Evolutionary conservation across 1,140 invertebrate species (phyloP), one percentile per base, ranked within the genome.

Genomic region (Asobara japonica): DNA sequence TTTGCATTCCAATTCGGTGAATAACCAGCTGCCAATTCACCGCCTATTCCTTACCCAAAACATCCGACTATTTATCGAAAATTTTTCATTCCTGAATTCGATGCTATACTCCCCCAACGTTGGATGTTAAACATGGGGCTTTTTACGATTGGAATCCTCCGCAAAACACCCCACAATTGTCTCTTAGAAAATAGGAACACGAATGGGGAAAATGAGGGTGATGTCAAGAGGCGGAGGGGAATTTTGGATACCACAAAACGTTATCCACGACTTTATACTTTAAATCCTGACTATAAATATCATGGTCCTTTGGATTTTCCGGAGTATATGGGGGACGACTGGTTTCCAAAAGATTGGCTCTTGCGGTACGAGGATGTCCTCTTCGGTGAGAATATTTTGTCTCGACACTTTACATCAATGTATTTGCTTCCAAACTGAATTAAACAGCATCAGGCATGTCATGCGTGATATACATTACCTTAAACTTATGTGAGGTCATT

Each of bases 261-360:
- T 62, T 62, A 62, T 76, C 61, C 64, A 78, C 79, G 82, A 85
- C 84, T 87, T 87, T 86, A 87, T 87, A 86, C 85, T 87, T 87
- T 87, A 87, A 87, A 87, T 86, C 86, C 86, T 67, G 75, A 82
- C 84, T 86, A 87, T 87, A 87, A 87, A 87, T 87, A 87, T 87
- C 84, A 84, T 76, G 60, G 82, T 86, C 78, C 82, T 86, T 86
- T 83, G 85, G 84, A 86, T 86, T 83, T 83, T 16, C 29, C 7
- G 10, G 25, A 13, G 29, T 62, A 16, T 62, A 62, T 29, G 60
- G 27, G 60, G 60, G n/a, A 79, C 80, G 83, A 80, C 80, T 86
- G 85, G 84, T 87, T 87, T 87, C 86, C 86, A 83, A 87, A 87
- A 87, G 86, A 87, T 87, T 87, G 86, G 85, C 84, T 87, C 83